Evolutionary conservation across 2,113 vertebrate species (phyloP).

Genomic region (Cololabis saira): DNA sequence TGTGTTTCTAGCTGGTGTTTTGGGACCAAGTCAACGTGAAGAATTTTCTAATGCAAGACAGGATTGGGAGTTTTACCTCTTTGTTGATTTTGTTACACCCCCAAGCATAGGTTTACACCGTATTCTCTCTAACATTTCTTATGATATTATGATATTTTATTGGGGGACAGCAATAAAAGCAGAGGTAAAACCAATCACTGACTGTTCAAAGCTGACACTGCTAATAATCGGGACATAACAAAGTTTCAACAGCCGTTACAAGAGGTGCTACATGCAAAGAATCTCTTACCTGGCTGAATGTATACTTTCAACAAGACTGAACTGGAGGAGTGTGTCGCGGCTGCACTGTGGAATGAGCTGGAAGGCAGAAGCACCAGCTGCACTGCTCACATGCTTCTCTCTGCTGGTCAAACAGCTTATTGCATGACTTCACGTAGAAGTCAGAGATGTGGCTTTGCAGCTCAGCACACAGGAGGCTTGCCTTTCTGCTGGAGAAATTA

Average conservation of each 20-base stretch:
- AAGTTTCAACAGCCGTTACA: slow-evolving; percentile 1
- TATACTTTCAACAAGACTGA: slow-evolving; percentile 8
- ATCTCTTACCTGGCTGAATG: slow-evolving; percentile 19
- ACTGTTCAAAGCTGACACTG: no score
- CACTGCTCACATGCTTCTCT: slow-evolving; percentile 33
- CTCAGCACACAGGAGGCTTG: not conserved
- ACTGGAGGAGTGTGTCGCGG: slow-evolving; percentile 4
- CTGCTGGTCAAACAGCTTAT: slow-evolving; percentile 52
- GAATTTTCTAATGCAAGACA: no score
- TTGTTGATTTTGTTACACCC: no score
- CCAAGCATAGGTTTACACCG: no score
- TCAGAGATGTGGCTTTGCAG: not conserved
- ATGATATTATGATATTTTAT: no score
- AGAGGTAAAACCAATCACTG: no score
- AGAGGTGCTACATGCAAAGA: not conserved
- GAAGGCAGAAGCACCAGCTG: not conserved
- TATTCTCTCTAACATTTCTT: no score
- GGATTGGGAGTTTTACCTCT: no score
- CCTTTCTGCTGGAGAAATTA: slow-evolving; percentile 6
- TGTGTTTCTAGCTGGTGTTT: no score
- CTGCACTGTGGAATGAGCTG: slow-evolving; percentile 12
- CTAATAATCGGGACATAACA: not conserved
- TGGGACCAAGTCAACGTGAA: no score
- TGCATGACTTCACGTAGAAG: slow-evolving; percentile 5
- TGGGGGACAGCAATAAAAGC: no score